These are phyloP conservation scores for Clistopyga incitator DNA, from an alignment of 2,888 invertebrate species.

Conservation along the genomic window DNA sequence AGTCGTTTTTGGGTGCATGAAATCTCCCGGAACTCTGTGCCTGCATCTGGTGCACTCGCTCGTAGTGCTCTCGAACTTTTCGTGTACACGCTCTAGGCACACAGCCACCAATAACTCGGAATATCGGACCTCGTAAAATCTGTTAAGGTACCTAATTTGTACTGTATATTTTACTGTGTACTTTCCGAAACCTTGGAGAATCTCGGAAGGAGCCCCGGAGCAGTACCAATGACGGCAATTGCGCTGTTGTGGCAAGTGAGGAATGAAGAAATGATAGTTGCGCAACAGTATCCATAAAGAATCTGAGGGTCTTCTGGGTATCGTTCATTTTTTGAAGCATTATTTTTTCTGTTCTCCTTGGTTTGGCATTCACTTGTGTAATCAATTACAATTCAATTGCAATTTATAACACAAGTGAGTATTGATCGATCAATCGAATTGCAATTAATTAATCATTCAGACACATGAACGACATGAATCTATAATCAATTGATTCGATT, in stretches of 20 bases:
- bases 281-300: neutral
- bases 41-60: conserved; percentile 16
- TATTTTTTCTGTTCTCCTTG: neutral
- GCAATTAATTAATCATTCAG: no score
- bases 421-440: no score
- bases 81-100: conserved; percentile 26
- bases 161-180: conserved; percentile 19
- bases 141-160: conserved; percentile 13
- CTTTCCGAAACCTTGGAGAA: conserved; percentile 25
- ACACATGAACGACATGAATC: no score
- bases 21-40: neutral
- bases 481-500: conserved; percentile 1
- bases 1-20: conserved; percentile 16
- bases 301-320: neutral
- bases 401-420: no score
- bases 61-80: conserved; percentile 3
- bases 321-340: neutral
- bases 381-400: neutral
- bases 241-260: neutral
- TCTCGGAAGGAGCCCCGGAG: conserved; percentile 2
- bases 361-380: neutral
- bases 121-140: conserved; percentile 61
- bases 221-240: neutral
- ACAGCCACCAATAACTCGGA: conserved; percentile 48
- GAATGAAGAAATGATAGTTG: conserved; percentile 14